Evolutionary conservation across 2,888 invertebrate species (phyloP).

Genomic region (Coleophora deauratella): DNA sequence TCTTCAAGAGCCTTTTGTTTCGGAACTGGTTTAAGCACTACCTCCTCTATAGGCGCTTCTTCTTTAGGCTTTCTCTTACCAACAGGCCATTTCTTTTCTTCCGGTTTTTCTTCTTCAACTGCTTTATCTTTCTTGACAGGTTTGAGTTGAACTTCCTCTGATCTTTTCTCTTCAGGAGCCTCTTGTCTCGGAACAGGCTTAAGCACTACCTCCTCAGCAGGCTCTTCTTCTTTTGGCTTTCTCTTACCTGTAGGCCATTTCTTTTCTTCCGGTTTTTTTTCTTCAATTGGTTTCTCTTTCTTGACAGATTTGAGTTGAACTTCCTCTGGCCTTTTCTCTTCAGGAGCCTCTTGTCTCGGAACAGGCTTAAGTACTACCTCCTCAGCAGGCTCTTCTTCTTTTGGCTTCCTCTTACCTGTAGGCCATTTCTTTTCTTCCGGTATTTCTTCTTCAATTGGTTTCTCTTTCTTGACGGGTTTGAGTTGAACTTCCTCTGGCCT

Average conservation of each 20-base stretch:
- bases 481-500: constrained; percentile 34
- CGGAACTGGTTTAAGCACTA: constrained; percentile 14
- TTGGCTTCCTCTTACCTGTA: constrained; percentile 38
- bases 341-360: constrained; percentile 19
- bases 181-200: constrained; percentile 26
- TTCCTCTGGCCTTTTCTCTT: constrained; percentile 52
- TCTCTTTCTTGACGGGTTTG: constrained; percentile 34
- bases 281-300: constrained; percentile 26
- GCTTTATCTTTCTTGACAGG: constrained; percentile 26
- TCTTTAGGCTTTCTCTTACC: constrained; percentile 24
- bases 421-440: constrained; percentile 41
- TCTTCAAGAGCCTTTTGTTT: constrained; percentile 28
- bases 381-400: constrained; percentile 50
- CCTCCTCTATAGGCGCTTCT: constrained; percentile 25
- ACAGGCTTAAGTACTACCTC: constrained; percentile 65
- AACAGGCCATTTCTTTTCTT: constrained; percentile 32
- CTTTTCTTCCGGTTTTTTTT: constrained; percentile 39
- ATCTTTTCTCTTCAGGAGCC: constrained; percentile 23
- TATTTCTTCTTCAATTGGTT: constrained; percentile 23
- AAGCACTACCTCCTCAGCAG: constrained; percentile 28
- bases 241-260: constrained; percentile 26
- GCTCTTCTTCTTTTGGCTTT: constrained; percentile 47
- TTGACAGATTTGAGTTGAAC: constrained; percentile 24
- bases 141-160: constrained; percentile 36
- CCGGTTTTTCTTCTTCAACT: constrained; percentile 27